Evolutionary conservation across 2,888 invertebrate genomes (phyloP).

Genomic region (Cyclophora albipunctata): DNA sequence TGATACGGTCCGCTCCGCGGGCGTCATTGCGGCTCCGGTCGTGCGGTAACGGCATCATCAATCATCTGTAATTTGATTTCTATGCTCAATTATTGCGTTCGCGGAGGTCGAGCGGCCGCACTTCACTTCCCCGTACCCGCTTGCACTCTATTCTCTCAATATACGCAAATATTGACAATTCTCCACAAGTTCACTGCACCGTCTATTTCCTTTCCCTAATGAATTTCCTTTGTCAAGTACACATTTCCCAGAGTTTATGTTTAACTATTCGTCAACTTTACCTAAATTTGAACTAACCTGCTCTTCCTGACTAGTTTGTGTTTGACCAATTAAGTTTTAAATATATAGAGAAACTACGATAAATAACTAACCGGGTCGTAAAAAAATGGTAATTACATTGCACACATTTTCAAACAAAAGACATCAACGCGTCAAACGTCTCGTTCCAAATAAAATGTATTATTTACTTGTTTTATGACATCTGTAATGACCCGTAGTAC

Average conservation of each 20-base stretch:
- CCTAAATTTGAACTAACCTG: too few relatives aligned
- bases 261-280: too few relatives aligned
- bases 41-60: slow-evolving; percentile 73
- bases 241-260: not conserved
- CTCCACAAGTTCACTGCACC: not conserved
- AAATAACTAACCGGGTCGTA: too few relatives aligned
- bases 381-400: too few relatives aligned
- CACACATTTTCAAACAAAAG: slow-evolving; percentile 6
- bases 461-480: too few relatives aligned
- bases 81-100: slow-evolving; percentile 75
- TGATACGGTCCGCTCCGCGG: slow-evolving; percentile 59
- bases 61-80: slow-evolving; percentile 76
- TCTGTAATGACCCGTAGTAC: too few relatives aligned
- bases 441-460: not conserved
- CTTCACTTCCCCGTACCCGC: slow-evolving; percentile 47
- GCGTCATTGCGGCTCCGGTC: slow-evolving; percentile 66
- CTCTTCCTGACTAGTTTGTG: too few relatives aligned
- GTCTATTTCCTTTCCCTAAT: not conserved
- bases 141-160: slow-evolving; percentile 35
- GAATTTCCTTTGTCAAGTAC: not conserved
- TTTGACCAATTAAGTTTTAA: too few relatives aligned
- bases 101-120: slow-evolving; percentile 62
- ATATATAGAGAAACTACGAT: too few relatives aligned
- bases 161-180: slow-evolving; percentile 25
- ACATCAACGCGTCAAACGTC: slow-evolving; percentile 11